phyloP scores from a whole-genome alignment of 2,888 invertebrate genomes.

The Harpalus rubripes region DNA sequence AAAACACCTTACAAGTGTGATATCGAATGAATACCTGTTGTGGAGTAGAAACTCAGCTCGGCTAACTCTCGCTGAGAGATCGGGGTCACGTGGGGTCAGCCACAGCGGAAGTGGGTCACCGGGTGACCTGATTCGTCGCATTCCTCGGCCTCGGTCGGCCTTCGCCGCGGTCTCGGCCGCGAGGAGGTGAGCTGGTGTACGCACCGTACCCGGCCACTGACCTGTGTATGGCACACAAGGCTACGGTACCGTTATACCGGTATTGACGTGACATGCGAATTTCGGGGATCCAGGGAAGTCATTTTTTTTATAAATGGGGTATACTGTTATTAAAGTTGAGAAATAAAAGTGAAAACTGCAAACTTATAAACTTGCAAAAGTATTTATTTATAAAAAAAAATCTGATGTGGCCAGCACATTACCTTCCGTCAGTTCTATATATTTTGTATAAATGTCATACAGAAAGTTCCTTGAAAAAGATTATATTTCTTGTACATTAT shows the following conservation, averaged over 20 bases:
- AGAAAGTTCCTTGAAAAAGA: too few relatives aligned
- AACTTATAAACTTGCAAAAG: too few relatives aligned
- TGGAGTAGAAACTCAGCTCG: slow-evolving; percentile 10
- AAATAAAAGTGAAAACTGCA: too few relatives aligned
- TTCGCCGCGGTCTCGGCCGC: slow-evolving; percentile 23
- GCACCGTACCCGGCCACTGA: slow-evolving; percentile 50
- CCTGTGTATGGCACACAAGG: slow-evolving; percentile 3
- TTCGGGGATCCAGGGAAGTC: neutral
- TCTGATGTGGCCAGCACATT: too few relatives aligned
- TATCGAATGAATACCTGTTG: too few relatives aligned
- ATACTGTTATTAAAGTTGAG: too few relatives aligned
- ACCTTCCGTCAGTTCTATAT: too few relatives aligned
- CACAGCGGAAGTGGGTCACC: slow-evolving; percentile 76
- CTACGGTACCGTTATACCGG: slow-evolving; percentile 27
- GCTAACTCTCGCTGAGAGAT: slow-evolving; percentile 6
- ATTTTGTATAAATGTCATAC: too few relatives aligned
- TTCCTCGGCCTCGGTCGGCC: slow-evolving; percentile 38
- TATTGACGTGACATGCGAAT: slow-evolving; percentile 19
- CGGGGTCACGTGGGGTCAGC: slow-evolving; percentile 59
- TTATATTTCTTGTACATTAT: too few relatives aligned
- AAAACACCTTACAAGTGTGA: neutral
- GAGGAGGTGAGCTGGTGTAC: neutral
- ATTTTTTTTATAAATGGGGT: neutral
- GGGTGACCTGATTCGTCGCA: slow-evolving; percentile 75
- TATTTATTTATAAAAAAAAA: too few relatives aligned